Conservation (phyloP, 2,797 vertebrate species). For the Philypnodon macrostomus region DNA sequence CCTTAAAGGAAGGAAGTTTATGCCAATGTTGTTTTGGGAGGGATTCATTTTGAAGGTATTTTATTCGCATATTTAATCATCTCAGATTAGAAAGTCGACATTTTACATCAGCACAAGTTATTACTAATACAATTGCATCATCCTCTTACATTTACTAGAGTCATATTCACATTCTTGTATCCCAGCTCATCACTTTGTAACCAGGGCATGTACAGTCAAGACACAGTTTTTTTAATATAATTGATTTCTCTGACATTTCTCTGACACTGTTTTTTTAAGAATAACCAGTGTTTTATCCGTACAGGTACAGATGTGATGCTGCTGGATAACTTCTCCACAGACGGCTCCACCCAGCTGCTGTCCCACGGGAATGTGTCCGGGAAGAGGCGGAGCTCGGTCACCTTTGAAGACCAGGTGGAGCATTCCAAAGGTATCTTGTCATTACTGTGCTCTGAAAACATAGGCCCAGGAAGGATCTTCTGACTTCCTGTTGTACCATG, state of each 20-base stretch:
- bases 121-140: constrained; percentile 12
- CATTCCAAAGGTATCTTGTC: constrained; percentile 83
- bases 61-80: too few species aligned
- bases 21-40: too few species aligned
- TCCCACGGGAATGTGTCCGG: constrained; percentile 65
- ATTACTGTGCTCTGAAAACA: constrained; percentile 5
- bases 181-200: constrained; percentile 26
- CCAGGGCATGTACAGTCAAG: constrained; percentile 30
- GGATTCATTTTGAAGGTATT: too few species aligned
- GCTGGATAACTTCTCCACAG: constrained; percentile 86
- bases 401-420: constrained; percentile 96
- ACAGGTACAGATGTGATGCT: constrained; percentile 95
- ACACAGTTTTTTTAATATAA: background rate
- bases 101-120: background rate
- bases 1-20: too few species aligned
- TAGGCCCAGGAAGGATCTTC: background rate
- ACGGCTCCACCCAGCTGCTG: constrained; percentile 72
- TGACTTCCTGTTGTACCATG: too few species aligned
- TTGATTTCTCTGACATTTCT: background rate
- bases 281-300: background rate
- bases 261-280: background rate
- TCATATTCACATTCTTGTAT: constrained; percentile 42
- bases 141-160: background rate
- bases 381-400: constrained; percentile 93
- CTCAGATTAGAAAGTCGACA: too few species aligned